Base-by-base conservation (phyloP, 1,140 invertebrate species). In the Homalodisca vitripennis region DNA sequence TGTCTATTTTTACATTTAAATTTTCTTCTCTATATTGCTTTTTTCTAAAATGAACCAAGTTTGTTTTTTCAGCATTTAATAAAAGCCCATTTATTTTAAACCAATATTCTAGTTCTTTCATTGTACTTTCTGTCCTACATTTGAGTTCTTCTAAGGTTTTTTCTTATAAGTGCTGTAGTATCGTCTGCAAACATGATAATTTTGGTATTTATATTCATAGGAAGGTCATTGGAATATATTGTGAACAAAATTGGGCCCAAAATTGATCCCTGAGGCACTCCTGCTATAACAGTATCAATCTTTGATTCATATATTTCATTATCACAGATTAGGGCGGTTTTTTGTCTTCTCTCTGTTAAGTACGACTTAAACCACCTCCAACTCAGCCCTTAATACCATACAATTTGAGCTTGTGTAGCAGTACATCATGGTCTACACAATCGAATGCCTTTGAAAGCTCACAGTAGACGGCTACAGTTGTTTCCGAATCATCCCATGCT, bases 161-260 rank as follows among this genome's bases (percentile, higher is more conserved):
- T 14, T 55, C 24, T 55, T 6, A 20, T 55, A 14, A 55, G 6
- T 55, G 22, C 20, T 20, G 51, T 55, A 12, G 20, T 55, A 24
- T 20, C 51, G 22, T 55, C 24, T 14, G 51, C 51, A 55, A 55
- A 55, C 24, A 55, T 20, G 10, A 55, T 55, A 55, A 55, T 20
- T 55, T 55, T 41, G 17, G 34, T 41, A 41, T 41, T 41, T 41
- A 41, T 41, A 41, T 41, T 17, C 6, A 10, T 41, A 10, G 34
- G 34, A 17, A 41, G 17, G 17, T 41, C 34, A 41, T 41, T 41
- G 6, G 34, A 41, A 41, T 41, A 41, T 41, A 41, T 41, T 41
- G 34, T 41, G 34, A 41, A 41, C 34, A 41, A 10, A 17, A 41
- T 17, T 41, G 34, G 34, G 34, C 34, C 17, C 34, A 17, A 41